Conservation (phyloP, 2,113 vertebrate genomes). For the Pelmatolapia mariae region DNA sequence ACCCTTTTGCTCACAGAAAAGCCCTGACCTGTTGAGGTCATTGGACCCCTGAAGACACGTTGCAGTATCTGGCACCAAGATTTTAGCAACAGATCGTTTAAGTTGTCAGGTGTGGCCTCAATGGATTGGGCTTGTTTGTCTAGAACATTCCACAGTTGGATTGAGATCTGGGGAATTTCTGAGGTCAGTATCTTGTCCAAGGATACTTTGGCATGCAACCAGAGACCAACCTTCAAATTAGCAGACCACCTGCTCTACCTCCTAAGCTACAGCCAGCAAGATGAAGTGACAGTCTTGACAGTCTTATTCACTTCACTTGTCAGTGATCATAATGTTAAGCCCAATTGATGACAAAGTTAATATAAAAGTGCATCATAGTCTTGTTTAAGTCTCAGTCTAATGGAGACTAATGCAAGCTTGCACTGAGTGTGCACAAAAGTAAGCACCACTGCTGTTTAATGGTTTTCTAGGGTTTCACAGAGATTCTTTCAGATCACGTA, state of each 20-base stretch:
- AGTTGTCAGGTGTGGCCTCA: neutral
- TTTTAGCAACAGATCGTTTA: neutral
- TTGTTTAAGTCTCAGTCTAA: neutral
- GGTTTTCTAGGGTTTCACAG: neutral
- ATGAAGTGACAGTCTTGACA: neutral
- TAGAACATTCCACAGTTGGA: neutral
- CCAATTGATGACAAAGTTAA: neutral
- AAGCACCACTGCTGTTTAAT: neutral
- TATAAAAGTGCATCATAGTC: neutral
- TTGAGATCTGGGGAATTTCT: neutral
- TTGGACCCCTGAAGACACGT: neutral
- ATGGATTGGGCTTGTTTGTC: neutral
- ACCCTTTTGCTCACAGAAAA: neutral
- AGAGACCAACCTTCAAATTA: neutral
- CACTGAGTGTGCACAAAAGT: neutral
- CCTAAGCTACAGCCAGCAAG: neutral
- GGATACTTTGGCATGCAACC: neutral
- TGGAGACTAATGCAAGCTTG: neutral
- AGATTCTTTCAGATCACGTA: neutral
- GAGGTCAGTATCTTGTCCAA: neutral
- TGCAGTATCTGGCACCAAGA: neutral
- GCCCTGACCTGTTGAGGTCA: neutral
- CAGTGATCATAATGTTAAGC: neutral
- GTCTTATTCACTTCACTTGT: neutral
- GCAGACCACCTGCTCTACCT: neutral